These are phyloP conservation scores for Drosophila sproati DNA, from an alignment of 1,140 invertebrate species.

Conservation along the genomic window DNA sequence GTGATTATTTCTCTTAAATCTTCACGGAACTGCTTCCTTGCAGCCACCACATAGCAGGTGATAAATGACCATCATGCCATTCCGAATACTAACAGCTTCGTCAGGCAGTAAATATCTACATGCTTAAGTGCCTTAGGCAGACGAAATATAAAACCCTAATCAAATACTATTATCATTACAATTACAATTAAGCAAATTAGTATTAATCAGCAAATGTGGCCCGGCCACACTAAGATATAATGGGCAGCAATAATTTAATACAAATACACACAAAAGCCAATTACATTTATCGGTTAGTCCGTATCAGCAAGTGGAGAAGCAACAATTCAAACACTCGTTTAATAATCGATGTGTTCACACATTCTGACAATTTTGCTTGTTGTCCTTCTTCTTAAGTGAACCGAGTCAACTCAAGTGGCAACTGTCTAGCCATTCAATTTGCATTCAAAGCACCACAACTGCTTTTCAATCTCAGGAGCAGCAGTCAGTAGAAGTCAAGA, in stretches of 20 bases:
- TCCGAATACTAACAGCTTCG: too few species aligned
- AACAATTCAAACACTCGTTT: neutral
- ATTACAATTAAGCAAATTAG: neutral
- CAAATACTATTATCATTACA: neutral
- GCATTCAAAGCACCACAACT: constrained; percentile 36
- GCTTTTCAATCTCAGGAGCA: constrained; percentile 29
- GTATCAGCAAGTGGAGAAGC: neutral
- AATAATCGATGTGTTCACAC: neutral
- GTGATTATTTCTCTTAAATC: too few species aligned
- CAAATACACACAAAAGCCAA: too few species aligned
- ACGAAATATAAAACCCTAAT: too few species aligned
- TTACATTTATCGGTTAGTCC: neutral
- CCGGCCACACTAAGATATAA: neutral
- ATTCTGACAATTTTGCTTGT: neutral
- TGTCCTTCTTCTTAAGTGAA: neutral
- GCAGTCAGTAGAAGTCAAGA: neutral
- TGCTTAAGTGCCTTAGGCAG: too few species aligned
- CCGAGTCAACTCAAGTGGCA: constrained; percentile 43
- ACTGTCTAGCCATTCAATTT: constrained; percentile 54
- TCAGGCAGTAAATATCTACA: too few species aligned
- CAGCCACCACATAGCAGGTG: too few species aligned
- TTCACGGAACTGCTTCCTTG: too few species aligned
- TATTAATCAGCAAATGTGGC: too few species aligned
- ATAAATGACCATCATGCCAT: too few species aligned
- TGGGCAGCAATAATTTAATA: neutral